A percentile compares a stretch with the other conserved stretches of the same genome.
These are phyloP conservation scores for Ceryle rudis DNA, from an alignment of 2,797 vertebrate genomes.

Conservation along the genomic window DNA sequence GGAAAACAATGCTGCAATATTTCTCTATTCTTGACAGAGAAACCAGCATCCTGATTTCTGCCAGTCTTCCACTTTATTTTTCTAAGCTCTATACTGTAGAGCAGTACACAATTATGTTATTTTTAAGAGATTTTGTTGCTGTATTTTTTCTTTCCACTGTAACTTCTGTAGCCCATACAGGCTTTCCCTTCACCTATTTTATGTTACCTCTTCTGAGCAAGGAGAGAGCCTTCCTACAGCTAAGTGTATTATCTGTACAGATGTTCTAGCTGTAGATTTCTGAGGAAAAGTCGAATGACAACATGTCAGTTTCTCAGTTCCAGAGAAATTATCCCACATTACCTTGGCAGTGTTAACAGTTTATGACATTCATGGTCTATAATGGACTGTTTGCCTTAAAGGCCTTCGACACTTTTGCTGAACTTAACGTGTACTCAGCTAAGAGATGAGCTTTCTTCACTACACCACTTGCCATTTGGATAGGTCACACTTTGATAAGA, in stretches of 20 bases:
- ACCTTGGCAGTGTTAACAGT: constrained; percentile 41
- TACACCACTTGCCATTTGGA: constrained; percentile 56
- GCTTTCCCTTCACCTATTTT: not conserved
- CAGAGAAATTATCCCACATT: constrained; percentile 31
- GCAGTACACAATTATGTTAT: not conserved
- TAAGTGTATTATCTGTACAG: not conserved
- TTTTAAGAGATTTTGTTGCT: not conserved
- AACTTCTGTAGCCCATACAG: not conserved
- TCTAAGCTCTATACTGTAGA: not conserved
- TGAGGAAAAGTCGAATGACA: constrained; percentile 38
- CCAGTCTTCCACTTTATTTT: not conserved
- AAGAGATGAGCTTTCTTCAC: constrained; percentile 36
- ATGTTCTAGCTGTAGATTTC: not conserved
- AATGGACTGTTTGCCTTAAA: constrained; percentile 50
- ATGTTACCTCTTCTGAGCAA: not conserved
- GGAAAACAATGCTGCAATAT: not conserved
- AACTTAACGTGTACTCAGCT: constrained; percentile 36
- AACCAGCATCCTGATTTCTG: not conserved
- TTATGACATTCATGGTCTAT: constrained; percentile 19
- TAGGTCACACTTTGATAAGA: constrained; percentile 65
- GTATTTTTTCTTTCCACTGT: not conserved
- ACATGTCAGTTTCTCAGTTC: not conserved
- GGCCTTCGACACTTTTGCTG: constrained; percentile 45
- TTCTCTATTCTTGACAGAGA: not conserved
- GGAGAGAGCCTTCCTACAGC: not conserved